Conservation (phyloP, 2,888 invertebrate genomes). For the Tridacna crocea region DNA sequence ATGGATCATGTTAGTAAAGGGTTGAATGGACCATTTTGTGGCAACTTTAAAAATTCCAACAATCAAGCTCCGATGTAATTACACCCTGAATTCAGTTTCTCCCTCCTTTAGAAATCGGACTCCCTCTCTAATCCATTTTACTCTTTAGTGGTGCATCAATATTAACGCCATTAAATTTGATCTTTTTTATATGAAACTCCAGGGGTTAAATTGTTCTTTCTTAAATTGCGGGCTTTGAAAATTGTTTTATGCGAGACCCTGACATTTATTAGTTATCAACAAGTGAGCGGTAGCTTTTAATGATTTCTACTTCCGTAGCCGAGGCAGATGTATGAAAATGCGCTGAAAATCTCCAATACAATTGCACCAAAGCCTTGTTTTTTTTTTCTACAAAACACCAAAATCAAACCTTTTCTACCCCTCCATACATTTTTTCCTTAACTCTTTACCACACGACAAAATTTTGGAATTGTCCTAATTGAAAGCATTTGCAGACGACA, state of each 20-base stretch:
- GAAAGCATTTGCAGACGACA: too few species aligned
- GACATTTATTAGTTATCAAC: slow-evolving; percentile 23
- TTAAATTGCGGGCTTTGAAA: slow-evolving; percentile 47
- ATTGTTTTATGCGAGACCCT: slow-evolving; percentile 46
- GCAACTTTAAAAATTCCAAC: slow-evolving; percentile 9
- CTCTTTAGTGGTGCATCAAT: slow-evolving; percentile 19
- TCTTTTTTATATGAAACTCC: slow-evolving; percentile 31
- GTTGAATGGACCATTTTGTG: slow-evolving; percentile 14
- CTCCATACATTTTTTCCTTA: too few species aligned
- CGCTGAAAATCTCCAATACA: background rate
- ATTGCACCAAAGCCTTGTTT: too few species aligned
- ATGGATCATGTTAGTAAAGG: too few species aligned
- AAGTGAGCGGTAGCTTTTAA: slow-evolving; percentile 23
- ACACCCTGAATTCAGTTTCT: slow-evolving; percentile 36
- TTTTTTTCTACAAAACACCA: too few species aligned
- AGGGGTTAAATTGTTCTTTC: slow-evolving; percentile 31
- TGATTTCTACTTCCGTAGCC: slow-evolving; percentile 17
- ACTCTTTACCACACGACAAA: too few species aligned
- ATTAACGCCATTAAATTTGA: slow-evolving; percentile 34
- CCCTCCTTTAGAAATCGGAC: slow-evolving; percentile 19
- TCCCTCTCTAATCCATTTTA: slow-evolving; percentile 24
- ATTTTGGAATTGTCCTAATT: too few species aligned
- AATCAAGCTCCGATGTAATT: slow-evolving; percentile 45
- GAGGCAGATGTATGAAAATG: slow-evolving; percentile 2
- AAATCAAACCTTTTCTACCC: too few species aligned